Base-by-base conservation (phyloP, 1,140 invertebrate species). In the Caligus rogercresseyi region DNA sequence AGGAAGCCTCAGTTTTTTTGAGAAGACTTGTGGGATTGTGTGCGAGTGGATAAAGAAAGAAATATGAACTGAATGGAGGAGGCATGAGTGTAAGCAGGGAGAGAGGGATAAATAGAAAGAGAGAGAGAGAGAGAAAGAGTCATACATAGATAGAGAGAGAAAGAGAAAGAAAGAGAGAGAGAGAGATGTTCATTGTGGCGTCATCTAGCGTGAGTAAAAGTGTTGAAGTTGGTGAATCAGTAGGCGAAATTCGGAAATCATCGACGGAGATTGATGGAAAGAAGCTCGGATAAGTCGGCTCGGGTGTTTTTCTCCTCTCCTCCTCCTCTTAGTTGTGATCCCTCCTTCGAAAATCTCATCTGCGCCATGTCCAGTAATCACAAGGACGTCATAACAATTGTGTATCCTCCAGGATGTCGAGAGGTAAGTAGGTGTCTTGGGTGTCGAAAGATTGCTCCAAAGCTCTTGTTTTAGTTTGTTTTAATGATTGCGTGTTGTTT, bases 371-470 rank as follows among this genome's bases (percentile, higher is more conserved):
- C 31, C 31, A 43, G 7, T 43, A 43, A 43, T 43, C 31, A 43
- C n/a, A 43, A 43, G n/a, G 57, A 60, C 21, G 18, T 63, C 18
- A 51, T 70, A 7, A 66, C 69, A 13, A 88, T 90, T 74, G 78
- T 85, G 70, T 90, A 90, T 74, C 87, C 87, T 66, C 79, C 82
- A 72, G 86, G 86, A 70, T 90, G 87, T 74, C 81, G 86, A 68
- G 84, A 87, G 66, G 82, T 55, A 63, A 23, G 52, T 19, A n/a
- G 15, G 20, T 54, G 15, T 54, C 20, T 54, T 54, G 53, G 11
- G 19, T n/a, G 16, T n/a, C 3, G 7, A 16, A 7, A 16, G 53
- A 16, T 7, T n/a, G 4, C 20, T 54, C 53, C 20, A 4, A 4
- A 7, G 19, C 15, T 16, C 3, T 54, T 54, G 15, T 54, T 16